Evolutionary conservation across 2,113 vertebrate genomes (phyloP).

Genomic region (Morphnarchus princeps): DNA sequence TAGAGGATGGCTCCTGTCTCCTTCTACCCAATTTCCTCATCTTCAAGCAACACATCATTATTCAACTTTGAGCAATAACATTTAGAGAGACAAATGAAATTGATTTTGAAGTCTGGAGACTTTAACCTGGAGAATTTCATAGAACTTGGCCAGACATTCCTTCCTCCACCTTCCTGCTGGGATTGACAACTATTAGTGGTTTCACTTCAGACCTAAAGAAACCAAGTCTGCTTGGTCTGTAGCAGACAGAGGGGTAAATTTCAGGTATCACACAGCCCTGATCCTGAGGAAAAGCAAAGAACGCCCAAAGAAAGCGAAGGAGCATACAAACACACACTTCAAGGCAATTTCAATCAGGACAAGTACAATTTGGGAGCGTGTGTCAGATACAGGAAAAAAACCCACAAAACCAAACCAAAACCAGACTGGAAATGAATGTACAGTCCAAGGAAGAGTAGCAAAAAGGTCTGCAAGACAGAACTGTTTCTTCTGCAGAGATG

Average conservation of each 20-base stretch:
- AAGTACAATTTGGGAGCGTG: not conserved
- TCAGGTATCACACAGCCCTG: not conserved
- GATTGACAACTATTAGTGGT: not conserved
- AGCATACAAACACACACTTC: not conserved
- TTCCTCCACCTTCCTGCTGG: not conserved
- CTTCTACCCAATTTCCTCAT: not conserved
- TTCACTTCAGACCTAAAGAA: not conserved
- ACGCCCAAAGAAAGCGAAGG: not conserved
- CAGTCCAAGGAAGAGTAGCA: not conserved
- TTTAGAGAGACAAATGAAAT: slow-evolving; percentile 17
- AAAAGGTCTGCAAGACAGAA: not conserved
- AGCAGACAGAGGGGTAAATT: not conserved
- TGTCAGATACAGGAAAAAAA: not conserved
- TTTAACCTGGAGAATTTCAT: not conserved
- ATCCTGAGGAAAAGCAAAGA: not conserved
- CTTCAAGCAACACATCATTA: not conserved
- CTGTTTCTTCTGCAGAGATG: not conserved
- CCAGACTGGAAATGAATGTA: not conserved
- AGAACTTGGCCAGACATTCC: not conserved
- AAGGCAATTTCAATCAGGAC: fast-evolving
- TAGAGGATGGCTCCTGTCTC: not conserved
- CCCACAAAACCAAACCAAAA: not conserved
- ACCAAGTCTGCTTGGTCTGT: not conserved
- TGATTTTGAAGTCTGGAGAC: not conserved
- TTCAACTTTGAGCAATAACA: not conserved